Conservation (phyloP, 2,113 vertebrate genomes). For the Balaeniceps rex region DNA sequence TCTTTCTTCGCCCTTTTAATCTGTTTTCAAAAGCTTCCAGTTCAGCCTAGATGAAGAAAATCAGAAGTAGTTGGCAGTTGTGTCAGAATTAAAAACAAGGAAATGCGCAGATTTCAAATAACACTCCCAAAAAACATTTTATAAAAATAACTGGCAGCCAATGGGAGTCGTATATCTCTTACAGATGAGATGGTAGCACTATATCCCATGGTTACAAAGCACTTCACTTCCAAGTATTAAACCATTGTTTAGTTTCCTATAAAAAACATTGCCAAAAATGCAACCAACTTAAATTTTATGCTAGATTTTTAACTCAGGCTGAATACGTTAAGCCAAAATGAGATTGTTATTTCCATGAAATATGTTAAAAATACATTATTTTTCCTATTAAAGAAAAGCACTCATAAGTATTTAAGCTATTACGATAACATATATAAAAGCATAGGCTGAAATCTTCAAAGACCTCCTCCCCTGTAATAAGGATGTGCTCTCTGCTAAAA, state of each 20-base stretch:
- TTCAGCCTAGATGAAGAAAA: slow-evolving; percentile 82
- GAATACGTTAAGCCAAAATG: not conserved
- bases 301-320: not conserved
- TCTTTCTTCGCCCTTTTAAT: slow-evolving; percentile 87
- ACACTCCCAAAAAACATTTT: not conserved
- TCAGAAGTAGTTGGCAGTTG: not conserved
- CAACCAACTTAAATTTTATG: not conserved
- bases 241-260: not conserved
- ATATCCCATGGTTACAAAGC: not conserved
- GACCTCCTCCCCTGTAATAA: not conserved
- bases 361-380: not conserved
- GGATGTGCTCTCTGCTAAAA: not conserved
- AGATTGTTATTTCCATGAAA: not conserved
- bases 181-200: not conserved
- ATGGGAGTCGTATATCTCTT: not conserved
- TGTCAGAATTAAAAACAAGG: not conserved
- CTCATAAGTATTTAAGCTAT: not conserved
- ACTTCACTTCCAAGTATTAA: not conserved
- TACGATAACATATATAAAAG: not conserved
- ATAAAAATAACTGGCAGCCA: not conserved
- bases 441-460: not conserved
- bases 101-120: not conserved
- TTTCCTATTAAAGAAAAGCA: not conserved
- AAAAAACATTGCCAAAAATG: not conserved
- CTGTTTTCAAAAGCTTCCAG: slow-evolving; percentile 95